Percentiles rank a stretch among this genome's conserved stretches.
Conservation (phyloP, 1,140 invertebrate genomes). For the Papilio dardanus region DNA sequence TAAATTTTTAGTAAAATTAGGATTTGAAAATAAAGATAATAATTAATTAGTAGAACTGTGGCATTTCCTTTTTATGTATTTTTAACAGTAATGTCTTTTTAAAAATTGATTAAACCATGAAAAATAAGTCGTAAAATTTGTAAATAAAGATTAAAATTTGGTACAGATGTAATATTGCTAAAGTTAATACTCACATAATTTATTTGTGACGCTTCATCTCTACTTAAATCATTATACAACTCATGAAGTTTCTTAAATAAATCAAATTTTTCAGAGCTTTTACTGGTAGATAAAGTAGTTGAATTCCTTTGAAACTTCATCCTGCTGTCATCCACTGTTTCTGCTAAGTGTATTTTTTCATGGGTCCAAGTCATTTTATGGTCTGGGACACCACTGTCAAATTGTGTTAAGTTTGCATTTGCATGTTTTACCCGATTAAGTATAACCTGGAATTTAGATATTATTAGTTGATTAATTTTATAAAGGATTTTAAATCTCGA, state of each 20-base stretch:
- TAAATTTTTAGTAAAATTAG: too few species aligned
- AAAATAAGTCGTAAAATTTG: constrained; percentile 17
- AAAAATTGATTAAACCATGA: background rate
- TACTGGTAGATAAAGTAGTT: constrained; percentile 64
- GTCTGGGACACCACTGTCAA: constrained; percentile 76
- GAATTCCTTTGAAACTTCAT: constrained; percentile 78
- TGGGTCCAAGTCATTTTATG: constrained; percentile 81
- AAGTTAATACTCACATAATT: constrained; percentile 73
- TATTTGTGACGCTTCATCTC: constrained; percentile 76
- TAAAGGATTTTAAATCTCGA: constrained; percentile 28
- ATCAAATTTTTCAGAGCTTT: constrained; percentile 80
- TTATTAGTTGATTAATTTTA: constrained; percentile 38
- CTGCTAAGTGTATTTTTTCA: constrained; percentile 77
- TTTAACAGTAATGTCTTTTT: background rate
- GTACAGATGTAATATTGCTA: background rate
- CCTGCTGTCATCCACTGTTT: constrained; percentile 75
- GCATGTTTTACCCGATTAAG: constrained; percentile 78
- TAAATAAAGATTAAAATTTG: background rate
- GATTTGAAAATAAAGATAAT: too few species aligned
- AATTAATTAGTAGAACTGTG: background rate
- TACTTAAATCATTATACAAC: constrained; percentile 81
- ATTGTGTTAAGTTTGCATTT: constrained; percentile 73
- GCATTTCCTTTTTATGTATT: background rate
- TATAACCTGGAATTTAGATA: constrained; percentile 70
- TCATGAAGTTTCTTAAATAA: constrained; percentile 84